phyloP scores from a whole-genome alignment of 2,888 invertebrate species.

The Melinopterus prodromus region DNA sequence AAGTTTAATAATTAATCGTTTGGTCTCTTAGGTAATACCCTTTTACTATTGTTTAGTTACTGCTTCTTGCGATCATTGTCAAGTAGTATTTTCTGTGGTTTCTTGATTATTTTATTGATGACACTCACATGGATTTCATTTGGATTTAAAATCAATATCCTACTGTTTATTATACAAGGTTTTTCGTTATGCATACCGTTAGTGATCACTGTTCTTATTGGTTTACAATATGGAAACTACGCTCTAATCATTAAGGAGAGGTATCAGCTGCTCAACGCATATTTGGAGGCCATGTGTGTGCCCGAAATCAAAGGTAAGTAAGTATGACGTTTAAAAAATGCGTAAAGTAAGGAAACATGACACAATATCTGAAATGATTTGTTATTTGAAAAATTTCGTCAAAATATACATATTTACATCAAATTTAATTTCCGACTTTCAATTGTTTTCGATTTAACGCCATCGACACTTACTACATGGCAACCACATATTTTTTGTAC shows the following conservation, averaged over 20 bases:
- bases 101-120: neutral
- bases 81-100: neutral
- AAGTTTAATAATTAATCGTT: neutral
- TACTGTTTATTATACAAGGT: neutral
- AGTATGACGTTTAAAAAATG: too few relatives aligned
- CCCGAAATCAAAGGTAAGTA: conserved; percentile 29
- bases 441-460: too few relatives aligned
- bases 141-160: neutral
- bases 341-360: too few relatives aligned
- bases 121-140: neutral
- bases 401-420: too few relatives aligned
- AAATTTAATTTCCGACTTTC: too few relatives aligned
- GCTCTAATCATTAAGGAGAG: conserved; percentile 42
- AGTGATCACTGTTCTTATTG: conserved; percentile 43
- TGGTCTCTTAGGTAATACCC: neutral
- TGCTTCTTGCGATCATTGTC: neutral
- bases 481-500: too few relatives aligned
- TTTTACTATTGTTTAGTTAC: neutral
- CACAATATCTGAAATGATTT: too few relatives aligned
- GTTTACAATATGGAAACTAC: conserved; percentile 45
- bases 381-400: too few relatives aligned
- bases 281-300: conserved; percentile 38
- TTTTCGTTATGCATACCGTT: neutral
- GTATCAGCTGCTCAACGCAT: conserved; percentile 45
- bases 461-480: too few relatives aligned